Conservation (phyloP, 2,888 invertebrate genomes). For the Aporophyla nigra region DNA sequence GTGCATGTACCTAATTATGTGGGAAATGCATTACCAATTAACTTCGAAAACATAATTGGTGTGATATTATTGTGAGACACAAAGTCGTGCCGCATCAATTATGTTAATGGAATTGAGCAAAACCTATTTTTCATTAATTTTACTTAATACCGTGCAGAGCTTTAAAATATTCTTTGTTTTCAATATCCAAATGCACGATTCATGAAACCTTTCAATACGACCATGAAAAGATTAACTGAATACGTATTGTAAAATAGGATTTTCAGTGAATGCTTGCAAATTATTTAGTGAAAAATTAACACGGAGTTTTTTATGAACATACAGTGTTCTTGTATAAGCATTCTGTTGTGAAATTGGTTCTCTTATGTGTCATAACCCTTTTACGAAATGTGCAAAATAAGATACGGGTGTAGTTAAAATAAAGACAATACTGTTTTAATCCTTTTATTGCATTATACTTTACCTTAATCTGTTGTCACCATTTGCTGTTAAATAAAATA, state of each 20-base stretch:
- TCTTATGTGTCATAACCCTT: conserved; percentile 27
- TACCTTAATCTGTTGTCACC: not conserved
- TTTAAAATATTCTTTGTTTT: conserved; percentile 55
- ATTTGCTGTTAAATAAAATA: conserved; percentile 10
- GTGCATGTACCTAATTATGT: conserved; percentile 38
- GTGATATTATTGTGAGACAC: conserved; percentile 49
- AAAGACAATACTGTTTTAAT: conserved; percentile 10
- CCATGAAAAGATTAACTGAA: conserved; percentile 39
- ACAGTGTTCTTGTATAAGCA: conserved; percentile 6
- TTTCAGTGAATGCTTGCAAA: conserved; percentile 25
- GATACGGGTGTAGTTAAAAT: conserved; percentile 14
- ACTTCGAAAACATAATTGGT: conserved; percentile 54
- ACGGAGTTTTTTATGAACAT: not conserved
- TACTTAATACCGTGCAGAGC: conserved; percentile 8
- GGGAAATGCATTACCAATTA: conserved; percentile 59
- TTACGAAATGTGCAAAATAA: conserved; percentile 34
- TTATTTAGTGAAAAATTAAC: conserved; percentile 28
- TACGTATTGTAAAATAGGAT: conserved; percentile 31
- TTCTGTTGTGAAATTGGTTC: conserved; percentile 32
- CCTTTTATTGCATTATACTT: not conserved
- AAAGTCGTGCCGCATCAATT: conserved; percentile 51
- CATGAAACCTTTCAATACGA: conserved; percentile 29
- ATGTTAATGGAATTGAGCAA: conserved; percentile 36
- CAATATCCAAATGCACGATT: conserved; percentile 26
- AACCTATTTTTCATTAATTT: conserved; percentile 45